These are phyloP conservation scores for Chirona hameri DNA, from an alignment of 2,888 invertebrate species.

Conservation along the genomic window DNA sequence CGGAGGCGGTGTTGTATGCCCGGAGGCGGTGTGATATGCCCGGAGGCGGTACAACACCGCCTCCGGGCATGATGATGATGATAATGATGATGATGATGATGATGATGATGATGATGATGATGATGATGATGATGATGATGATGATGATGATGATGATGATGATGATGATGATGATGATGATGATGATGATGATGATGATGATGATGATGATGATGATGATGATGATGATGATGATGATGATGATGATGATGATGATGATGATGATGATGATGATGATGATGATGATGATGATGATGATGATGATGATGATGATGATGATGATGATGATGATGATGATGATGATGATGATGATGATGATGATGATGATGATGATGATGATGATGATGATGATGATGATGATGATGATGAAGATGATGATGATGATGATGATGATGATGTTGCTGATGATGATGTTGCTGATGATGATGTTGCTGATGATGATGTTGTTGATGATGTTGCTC, in stretches of 20 bases:
- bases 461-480: too few species aligned
- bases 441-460: too few species aligned
- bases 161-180: slow-evolving; percentile 22
- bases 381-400: slow-evolving; percentile 22
- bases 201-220: slow-evolving; percentile 22
- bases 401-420: slow-evolving; percentile 11
- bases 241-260: slow-evolving; percentile 22
- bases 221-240: slow-evolving; percentile 22
- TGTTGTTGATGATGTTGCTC: too few species aligned
- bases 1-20: too few species aligned
- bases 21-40: too few species aligned
- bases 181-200: slow-evolving; percentile 22
- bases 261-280: slow-evolving; percentile 22
- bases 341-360: slow-evolving; percentile 22
- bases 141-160: slow-evolving; percentile 22
- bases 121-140: slow-evolving; percentile 22
- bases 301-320: slow-evolving; percentile 22
- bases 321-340: slow-evolving; percentile 22
- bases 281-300: slow-evolving; percentile 22
- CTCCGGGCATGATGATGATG: neutral
- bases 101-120: slow-evolving; percentile 22
- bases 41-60: too few species aligned
- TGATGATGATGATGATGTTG: too few species aligned
- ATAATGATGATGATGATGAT: slow-evolving; percentile 22
- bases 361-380: slow-evolving; percentile 22